A percentile compares a stretch with the other conserved stretches of the same genome.
These are phyloP conservation scores for Phyllotreta cruciferae DNA, from an alignment of 2,888 invertebrate genomes.

Conservation along the genomic window DNA sequence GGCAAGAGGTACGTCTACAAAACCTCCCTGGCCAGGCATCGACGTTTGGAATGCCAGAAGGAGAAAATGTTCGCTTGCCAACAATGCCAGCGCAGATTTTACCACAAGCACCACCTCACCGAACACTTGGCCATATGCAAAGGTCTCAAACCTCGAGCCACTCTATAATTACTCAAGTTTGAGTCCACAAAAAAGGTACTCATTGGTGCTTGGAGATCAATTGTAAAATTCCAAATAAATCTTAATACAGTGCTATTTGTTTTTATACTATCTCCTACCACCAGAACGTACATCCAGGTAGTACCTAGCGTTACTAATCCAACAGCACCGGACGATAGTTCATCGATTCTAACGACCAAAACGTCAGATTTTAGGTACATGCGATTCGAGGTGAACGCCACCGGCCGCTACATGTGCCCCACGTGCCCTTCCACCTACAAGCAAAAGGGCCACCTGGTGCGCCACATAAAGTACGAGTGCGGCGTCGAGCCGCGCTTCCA, in stretches of 20 bases:
- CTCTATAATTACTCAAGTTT: no score
- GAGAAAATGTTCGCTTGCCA: constrained; percentile 43
- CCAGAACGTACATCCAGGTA: not conserved
- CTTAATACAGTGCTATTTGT: no score
- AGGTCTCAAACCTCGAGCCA: not conserved
- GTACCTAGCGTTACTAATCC: not conserved
- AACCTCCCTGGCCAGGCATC: constrained; percentile 23
- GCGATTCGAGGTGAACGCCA: constrained; percentile 48
- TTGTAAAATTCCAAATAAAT: no score
- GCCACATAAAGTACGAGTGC: constrained; percentile 55
- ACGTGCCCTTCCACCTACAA: constrained; percentile 51
- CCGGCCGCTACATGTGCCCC: constrained; percentile 49
- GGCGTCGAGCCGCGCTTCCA: constrained; percentile 60
- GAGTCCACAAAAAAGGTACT: no score
- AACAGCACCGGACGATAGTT: not conserved
- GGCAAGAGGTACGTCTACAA: not conserved
- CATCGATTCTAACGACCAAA: not conserved
- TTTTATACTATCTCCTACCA: no score
- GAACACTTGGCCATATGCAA: not conserved
- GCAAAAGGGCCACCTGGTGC: constrained; percentile 50
- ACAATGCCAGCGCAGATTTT: not conserved
- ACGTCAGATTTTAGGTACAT: constrained; percentile 49
- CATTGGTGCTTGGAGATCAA: no score
- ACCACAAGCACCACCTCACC: constrained; percentile 5
- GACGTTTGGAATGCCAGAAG: constrained; percentile 45